Base-by-base conservation (phyloP, 2,797 vertebrate genomes). In the Ptychadena robeensis region DNA sequence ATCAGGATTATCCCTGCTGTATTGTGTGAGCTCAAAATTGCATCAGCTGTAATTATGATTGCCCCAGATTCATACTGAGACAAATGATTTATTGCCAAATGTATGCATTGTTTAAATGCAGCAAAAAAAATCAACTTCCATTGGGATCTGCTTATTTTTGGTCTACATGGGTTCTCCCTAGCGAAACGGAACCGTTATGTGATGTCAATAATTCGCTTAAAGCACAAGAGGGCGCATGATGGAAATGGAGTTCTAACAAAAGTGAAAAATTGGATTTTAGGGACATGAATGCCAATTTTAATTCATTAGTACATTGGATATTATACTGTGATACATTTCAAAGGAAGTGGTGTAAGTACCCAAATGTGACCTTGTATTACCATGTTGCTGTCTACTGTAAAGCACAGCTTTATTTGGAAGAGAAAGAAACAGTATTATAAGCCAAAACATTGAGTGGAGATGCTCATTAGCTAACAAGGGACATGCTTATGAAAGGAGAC, bases 1-100 rank as follows among this genome's bases (percentile, higher is more conserved):
- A 72, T 72, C 59, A 53, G 35, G 48, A 71, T 70, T 77, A 77
- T 34, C 10, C 22, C 32, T 14, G 67, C 32, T 70, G 67, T 70
- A 70, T 61, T 61, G 12, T 61, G 59, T 61, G 59, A 61, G 59
- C 59, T 61, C 25, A 11, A 61, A 61, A 25, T 18, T 67, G 64
- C n/a, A 67, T 67, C 18, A n/a, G 34, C 8, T 38, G 25, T 37
- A 69, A 38, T 68, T 69, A 27, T 40, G 35, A 38, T 25, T 69
- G 67, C 1, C 67, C 34, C 67, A 69, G 67, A 25, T 25, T 69
- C 35, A 61, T 37, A 40, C 8, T 25, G 32, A 68, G 66, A 68
- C 31, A 67, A n/a, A 68, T 68, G 66, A 37, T 68, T 37, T 68
- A 68, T 61, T 25, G 59, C 27, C n/a, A 25, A 61, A 9, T 61